phyloP scores from a whole-genome alignment of 2,888 invertebrate genomes.

The Epinotia brunnichana region DNA sequence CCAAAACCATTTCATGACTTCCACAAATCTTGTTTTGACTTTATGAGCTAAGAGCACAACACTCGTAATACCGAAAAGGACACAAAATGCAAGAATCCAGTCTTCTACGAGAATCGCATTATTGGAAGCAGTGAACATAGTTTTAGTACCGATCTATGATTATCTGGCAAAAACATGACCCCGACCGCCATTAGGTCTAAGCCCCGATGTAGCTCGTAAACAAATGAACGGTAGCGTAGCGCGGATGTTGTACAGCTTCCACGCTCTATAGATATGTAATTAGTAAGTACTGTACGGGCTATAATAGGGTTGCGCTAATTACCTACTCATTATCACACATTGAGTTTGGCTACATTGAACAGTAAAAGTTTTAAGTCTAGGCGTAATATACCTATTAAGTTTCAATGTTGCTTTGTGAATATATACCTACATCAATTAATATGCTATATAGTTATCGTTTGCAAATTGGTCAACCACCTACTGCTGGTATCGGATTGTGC shows the following conservation, averaged over 20 bases:
- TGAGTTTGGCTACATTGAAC: too few species aligned
- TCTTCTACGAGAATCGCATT: not conserved
- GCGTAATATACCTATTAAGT: too few species aligned
- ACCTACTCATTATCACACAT: slow-evolving; percentile 13
- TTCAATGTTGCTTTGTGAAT: too few species aligned
- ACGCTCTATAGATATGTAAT: slow-evolving; percentile 9
- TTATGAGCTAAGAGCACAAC: slow-evolving; percentile 36
- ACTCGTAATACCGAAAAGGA: slow-evolving; percentile 21
- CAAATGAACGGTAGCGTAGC: slow-evolving; percentile 27
- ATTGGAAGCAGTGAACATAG: slow-evolving; percentile 20
- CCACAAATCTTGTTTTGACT: slow-evolving; percentile 40
- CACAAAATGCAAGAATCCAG: slow-evolving; percentile 2
- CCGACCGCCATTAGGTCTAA: slow-evolving; percentile 22
- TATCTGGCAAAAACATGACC: slow-evolving; percentile 31
- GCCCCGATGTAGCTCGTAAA: slow-evolving; percentile 32
- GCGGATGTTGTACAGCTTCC: slow-evolving; percentile 2
- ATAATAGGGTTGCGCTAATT: slow-evolving; percentile 20
- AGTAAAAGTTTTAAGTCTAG: too few species aligned
- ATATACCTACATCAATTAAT: too few species aligned
- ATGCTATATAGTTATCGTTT: too few species aligned
- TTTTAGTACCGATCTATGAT: slow-evolving; percentile 10
- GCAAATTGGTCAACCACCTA: too few species aligned
- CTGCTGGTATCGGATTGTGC: too few species aligned
- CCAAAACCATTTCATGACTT: slow-evolving; percentile 50
- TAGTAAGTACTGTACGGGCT: slow-evolving; percentile 3